Conservation (phyloP, 2,888 invertebrate genomes). For the Hyles lineata region DNA sequence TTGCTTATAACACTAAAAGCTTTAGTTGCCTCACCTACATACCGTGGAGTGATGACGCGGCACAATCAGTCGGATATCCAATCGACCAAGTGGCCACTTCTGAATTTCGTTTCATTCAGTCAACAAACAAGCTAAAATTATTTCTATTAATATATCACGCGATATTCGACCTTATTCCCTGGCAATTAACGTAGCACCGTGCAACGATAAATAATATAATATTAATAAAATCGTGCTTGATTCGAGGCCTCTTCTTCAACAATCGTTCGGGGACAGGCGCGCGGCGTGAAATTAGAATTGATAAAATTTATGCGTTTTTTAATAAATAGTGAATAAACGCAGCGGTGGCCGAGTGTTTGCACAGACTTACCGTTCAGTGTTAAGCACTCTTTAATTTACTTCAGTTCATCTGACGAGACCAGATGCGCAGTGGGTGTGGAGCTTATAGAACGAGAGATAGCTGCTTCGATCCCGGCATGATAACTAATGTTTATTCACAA, state of each 20-base stretch:
- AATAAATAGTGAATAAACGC: not conserved
- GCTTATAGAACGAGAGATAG: too few relatives aligned
- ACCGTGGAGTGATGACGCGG: conserved; percentile 59
- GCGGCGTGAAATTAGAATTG: conserved; percentile 10
- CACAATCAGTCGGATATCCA: conserved; percentile 50
- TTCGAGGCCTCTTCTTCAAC: conserved; percentile 14
- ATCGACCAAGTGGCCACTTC: conserved; percentile 60
- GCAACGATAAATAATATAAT: not conserved
- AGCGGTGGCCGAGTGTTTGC: not conserved
- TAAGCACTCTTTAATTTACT: not conserved
- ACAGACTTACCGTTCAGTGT: not conserved
- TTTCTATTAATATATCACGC: conserved; percentile 10
- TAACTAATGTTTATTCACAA: too few relatives aligned
- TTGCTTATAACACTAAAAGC: not conserved
- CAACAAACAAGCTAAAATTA: conserved; percentile 56
- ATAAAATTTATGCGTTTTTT: conserved; percentile 16
- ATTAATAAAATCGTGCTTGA: conserved; percentile 5
- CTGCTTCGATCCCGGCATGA: too few relatives aligned
- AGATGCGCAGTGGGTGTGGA: too few relatives aligned
- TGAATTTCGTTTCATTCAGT: conserved; percentile 53
- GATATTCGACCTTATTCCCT: not conserved
- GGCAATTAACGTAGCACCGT: not conserved
- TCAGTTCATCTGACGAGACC: not conserved
- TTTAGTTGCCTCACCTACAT: conserved; percentile 5
- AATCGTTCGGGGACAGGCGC: not conserved